Evolutionary conservation across 2,113 vertebrate genomes (phyloP).

Genomic region (Coreoperca whiteheadi): DNA sequence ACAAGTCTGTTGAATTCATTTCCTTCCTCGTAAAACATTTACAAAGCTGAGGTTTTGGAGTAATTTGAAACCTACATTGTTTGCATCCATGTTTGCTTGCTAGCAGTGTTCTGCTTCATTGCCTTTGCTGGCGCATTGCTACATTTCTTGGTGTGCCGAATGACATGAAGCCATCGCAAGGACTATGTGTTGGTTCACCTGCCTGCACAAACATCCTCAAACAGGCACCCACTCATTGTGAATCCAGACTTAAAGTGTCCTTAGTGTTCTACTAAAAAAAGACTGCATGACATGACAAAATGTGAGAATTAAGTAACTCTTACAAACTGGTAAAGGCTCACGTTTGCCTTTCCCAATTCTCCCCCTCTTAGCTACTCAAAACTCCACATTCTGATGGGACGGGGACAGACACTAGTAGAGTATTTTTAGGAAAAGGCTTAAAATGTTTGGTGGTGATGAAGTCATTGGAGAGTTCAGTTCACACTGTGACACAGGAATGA

Average conservation of each 20-base stretch:
- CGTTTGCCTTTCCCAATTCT: background rate
- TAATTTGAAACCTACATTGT: background rate
- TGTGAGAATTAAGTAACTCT: background rate
- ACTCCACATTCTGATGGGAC: background rate
- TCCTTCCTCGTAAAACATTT: background rate
- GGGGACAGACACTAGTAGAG: conserved; percentile 7
- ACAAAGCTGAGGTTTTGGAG: too few relatives aligned
- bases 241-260: background rate
- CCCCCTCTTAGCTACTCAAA: background rate
- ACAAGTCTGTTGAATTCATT: background rate
- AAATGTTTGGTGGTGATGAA: conserved; percentile 27
- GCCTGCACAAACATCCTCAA: background rate
- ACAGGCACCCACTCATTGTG: background rate
- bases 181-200: background rate
- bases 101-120: background rate
- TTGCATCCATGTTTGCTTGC: background rate
- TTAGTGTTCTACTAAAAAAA: too few relatives aligned
- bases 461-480: conserved; percentile 40
- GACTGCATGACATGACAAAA: background rate
- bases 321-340: background rate
- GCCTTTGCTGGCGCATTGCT: background rate
- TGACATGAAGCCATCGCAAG: background rate
- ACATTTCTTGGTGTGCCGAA: background rate
- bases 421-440: conserved; percentile 41
- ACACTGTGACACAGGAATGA: conserved; percentile 41